Evolutionary conservation across 2,113 vertebrate species (phyloP), one percentile per base, ranked within the genome.

Genomic region (Steatornis caripensis): DNA sequence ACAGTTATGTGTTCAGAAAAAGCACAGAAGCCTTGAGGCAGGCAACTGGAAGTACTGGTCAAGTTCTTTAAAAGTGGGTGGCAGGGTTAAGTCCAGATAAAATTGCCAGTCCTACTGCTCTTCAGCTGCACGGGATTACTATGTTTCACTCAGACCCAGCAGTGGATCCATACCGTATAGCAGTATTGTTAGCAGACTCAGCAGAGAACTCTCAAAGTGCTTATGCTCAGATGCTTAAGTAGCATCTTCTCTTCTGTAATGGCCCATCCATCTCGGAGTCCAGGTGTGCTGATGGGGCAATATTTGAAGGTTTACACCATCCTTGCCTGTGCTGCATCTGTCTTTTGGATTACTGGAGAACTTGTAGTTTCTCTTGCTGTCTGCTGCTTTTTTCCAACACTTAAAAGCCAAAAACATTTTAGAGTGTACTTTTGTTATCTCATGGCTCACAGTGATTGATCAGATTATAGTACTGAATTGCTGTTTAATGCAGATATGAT

Each of bases 241-340:
- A 29, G 32, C 5, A 15, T 72, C 36, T 65, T 15, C 19, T 81
- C 10, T 43, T 62, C 5, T 9, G 10, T 9, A 62, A 8, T 29
- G 32, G 13, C 34, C 15, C 14, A 14, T 37, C 34, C 30, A 6
- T 10, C 34, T 62, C 0, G 0, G 14, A 27, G 20, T 20, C 41
- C 49, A 39, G 68, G 29, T 30, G 8, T 41, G 37, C 4, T 60
- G 46, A n/a, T 57, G 41, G 24, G 57, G 20, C 55, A 72, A 18
- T n/a, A 4, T 21, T 16, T 27, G 54, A 46, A 75, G 53, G 36
- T 45, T 94, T 60, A 30, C 15, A 43, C 29, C 21, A 34, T 24
- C 32, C 34, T 68, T 43, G 32, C 43, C 23, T 43, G 1, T 12
- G 32, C 11, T 36, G 22, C 22, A 45, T 27, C 27, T n/a, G 0